A percentile compares a stretch with the other conserved stretches of the same genome.
Evolutionary conservation across 2,888 invertebrate genomes (phyloP).

Genomic region (Gibbula magus): DNA sequence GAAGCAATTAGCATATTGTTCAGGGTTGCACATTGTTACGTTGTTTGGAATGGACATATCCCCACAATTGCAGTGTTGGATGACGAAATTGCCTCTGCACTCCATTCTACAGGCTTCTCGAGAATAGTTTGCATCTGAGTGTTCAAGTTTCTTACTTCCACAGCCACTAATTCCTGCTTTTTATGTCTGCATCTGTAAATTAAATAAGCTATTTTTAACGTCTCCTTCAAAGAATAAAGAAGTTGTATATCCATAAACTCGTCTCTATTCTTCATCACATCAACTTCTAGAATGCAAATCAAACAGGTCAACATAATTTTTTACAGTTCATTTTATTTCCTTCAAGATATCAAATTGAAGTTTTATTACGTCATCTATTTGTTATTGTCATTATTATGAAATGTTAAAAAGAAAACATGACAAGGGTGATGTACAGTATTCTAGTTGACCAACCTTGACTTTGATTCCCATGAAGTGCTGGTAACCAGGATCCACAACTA

Average conservation of each 20-base stretch:
- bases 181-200: background rate
- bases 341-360: no score
- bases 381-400: background rate
- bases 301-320: background rate
- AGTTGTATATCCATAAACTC: no score
- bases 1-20: background rate
- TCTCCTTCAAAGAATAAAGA: no score
- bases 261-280: no score
- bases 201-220: no score
- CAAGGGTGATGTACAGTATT: background rate
- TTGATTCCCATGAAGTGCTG: slow-evolving; percentile 32
- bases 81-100: background rate
- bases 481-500: slow-evolving; percentile 25
- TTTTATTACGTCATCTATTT: background rate
- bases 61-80: background rate
- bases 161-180: background rate
- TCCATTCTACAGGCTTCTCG: background rate
- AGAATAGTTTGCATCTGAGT: background rate
- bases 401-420: background rate
- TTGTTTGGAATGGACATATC: background rate
- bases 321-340: no score
- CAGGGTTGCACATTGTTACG: background rate
- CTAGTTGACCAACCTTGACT: background rate
- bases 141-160: background rate
- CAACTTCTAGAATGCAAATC: no score